phyloP scores from a whole-genome alignment of 2,888 invertebrate genomes.

The Limnephilus auricula region DNA sequence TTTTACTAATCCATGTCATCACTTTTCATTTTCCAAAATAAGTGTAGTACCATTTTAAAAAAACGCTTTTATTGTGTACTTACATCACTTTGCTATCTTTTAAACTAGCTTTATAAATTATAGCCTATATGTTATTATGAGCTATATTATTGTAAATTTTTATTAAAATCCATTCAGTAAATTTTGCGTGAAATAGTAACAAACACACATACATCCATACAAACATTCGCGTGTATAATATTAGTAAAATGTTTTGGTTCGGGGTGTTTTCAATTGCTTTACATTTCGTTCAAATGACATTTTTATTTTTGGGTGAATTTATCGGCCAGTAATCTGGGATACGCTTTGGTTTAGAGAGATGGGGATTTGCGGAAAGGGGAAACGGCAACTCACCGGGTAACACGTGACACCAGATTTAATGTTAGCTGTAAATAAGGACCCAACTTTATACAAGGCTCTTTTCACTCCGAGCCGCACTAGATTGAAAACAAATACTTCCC shows the following conservation, averaged over 20 bases:
- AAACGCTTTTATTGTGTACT: neutral
- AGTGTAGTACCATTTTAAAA: neutral
- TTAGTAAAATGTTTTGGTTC: no score
- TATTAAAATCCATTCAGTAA: no score
- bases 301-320: conserved; percentile 64
- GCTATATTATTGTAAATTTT: no score
- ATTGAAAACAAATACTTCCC: neutral
- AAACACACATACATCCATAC: no score
- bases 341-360: conserved; percentile 42
- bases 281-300: conserved; percentile 17
- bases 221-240: no score
- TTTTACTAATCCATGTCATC: neutral
- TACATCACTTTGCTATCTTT: neutral
- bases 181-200: no score
- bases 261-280: neutral
- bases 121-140: no score
- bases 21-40: neutral
- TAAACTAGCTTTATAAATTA: no score
- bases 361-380: conserved; percentile 33
- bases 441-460: conserved; percentile 34
- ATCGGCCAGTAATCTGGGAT: conserved; percentile 62
- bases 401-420: conserved; percentile 55
- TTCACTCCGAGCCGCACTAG: neutral
- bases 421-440: conserved; percentile 56
- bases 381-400: conserved; percentile 36